Conservation (phyloP, 2,797 vertebrate genomes). For the Periparus ater region DNA sequence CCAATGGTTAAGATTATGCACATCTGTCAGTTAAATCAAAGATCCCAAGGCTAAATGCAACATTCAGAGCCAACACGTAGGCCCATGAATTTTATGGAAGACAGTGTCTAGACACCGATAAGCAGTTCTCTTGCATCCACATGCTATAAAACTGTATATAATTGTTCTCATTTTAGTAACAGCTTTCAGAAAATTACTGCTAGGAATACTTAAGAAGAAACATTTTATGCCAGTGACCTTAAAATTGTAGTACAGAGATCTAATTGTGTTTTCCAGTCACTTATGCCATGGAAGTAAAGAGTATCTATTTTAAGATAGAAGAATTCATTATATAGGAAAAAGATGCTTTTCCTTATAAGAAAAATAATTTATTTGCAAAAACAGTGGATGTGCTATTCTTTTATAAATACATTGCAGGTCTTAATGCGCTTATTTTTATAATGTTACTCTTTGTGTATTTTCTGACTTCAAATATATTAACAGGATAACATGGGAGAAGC, state of each 20-base stretch:
- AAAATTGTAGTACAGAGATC: not conserved
- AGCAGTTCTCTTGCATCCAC: slow-evolving; percentile 14
- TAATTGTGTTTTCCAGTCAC: slow-evolving; percentile 1
- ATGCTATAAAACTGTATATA: slow-evolving; percentile 6
- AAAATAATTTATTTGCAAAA: not conserved
- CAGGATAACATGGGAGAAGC: not conserved
- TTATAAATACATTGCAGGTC: not conserved
- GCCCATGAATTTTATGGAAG: slow-evolving; percentile 25
- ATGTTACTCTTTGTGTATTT: not conserved
- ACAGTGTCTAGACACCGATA: slow-evolving; percentile 15
- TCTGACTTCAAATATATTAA: not conserved
- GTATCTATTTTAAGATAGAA: not conserved
- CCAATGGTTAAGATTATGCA: slow-evolving; percentile 29
- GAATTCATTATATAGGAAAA: not conserved
- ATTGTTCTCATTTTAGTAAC: slow-evolving; percentile 32
- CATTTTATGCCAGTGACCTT: not conserved
- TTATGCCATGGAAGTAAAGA: not conserved
- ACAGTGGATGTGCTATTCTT: not conserved
- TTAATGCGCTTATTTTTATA: not conserved
- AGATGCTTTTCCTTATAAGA: not conserved
- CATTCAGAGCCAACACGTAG: slow-evolving; percentile 3
- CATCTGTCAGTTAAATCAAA: slow-evolving; percentile 57
- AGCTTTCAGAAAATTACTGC: slow-evolving; percentile 31
- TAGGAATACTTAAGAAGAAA: not conserved
- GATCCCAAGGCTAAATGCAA: slow-evolving; percentile 44